Base-by-base conservation (phyloP, 1,140 invertebrate species). In the Apis florea region DNA sequence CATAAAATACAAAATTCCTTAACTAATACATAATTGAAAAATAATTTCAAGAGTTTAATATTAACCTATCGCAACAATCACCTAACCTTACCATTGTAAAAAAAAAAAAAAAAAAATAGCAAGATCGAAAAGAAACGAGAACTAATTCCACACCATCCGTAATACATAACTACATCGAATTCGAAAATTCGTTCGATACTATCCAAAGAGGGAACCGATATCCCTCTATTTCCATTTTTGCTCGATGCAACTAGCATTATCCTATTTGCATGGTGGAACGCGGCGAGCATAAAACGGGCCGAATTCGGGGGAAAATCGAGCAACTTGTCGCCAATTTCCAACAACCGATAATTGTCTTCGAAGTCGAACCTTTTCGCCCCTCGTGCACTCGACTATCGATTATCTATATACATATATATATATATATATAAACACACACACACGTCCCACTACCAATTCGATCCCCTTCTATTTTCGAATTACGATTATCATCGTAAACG, bases 401-500 rank as follows among this genome's bases (percentile, higher is more conserved):
- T 77, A 40, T 56, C 73, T 12, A n/a, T 73, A 40, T 40, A 40
- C 6, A 40, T 40, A 40, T 40, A 40, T 40, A 31, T 31, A 31
- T 40, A 40, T 40, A 40, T 40, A 40, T 40, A 40, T 40, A 31
- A 3, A 31, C 2, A 31, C 31, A 40, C 31, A 40, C 31, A 40
- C 31, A 2, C 63, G 21, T 58, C 47, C 54, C 15, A 40, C n/a
- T n/a, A n/a, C 63, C 51, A 17, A 17, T 19, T 53, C 26, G 53
- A 81, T 81, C 56, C 17, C 40, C 53, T 56, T 75, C 63, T 21
- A 77, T 77, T 69, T 69, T 53, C 54, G 17, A 68, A 69, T 67
- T 67, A 77, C 73, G 73, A 82, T 77, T 68, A 82, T 69, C 71
- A 59, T 77, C 58, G 64, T 64, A 64, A 72, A 72, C n/a, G 66